A percentile compares a stretch with the other conserved stretches of the same genome.
Conservation (phyloP, 2,888 invertebrate genomes). For the Drosophila aldrichi region DNA sequence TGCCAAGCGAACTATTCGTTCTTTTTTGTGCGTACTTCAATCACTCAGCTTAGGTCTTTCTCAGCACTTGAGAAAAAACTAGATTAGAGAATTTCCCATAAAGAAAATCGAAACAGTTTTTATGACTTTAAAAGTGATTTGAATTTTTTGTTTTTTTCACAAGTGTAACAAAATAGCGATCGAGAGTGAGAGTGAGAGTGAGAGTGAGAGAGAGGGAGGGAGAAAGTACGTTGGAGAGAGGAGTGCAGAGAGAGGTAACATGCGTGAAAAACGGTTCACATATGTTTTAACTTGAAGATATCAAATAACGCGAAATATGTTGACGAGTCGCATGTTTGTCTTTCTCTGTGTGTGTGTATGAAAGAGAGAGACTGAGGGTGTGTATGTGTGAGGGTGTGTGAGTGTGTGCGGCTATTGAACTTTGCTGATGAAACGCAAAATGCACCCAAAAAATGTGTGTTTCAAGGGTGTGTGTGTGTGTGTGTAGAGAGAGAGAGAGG, state of each 20-base stretch:
- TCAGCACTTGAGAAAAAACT: background rate
- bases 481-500: background rate
- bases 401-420: slow-evolving; percentile 51
- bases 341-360: slow-evolving; percentile 1
- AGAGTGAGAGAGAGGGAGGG: background rate
- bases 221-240: background rate
- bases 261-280: slow-evolving; percentile 41
- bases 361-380: background rate
- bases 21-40: background rate
- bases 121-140: slow-evolving; percentile 7
- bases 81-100: background rate
- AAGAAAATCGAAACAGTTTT: background rate
- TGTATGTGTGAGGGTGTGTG: background rate
- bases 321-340: background rate
- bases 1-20: background rate
- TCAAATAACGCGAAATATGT: slow-evolving; percentile 56
- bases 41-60: background rate
- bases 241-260: slow-evolving; percentile 6
- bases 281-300: slow-evolving; percentile 41
- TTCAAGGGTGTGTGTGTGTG: slow-evolving; percentile 4
- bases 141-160: slow-evolving; percentile 1
- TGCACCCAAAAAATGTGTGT: slow-evolving; percentile 20
- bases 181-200: background rate
- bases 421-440: slow-evolving; percentile 18
- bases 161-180: slow-evolving; percentile 28